Conservation (phyloP, 53 echinoderm and acorn worm genomes). For the Mesocentrotus franciscanus region DNA sequence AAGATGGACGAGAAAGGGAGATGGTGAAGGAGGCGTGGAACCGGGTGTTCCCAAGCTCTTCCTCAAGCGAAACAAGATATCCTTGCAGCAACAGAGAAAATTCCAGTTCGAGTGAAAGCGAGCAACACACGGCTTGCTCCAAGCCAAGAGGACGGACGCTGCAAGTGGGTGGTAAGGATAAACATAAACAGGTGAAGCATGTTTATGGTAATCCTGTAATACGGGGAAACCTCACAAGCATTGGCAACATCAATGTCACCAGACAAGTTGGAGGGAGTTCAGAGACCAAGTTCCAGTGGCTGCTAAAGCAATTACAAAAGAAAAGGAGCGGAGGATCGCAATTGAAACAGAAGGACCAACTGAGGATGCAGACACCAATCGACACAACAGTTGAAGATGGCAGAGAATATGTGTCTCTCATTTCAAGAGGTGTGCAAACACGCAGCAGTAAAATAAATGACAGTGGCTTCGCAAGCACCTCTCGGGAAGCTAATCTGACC, state of each 20-base stretch:
- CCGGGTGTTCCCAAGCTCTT: slow-evolving; percentile 30
- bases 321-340: slow-evolving; percentile 13
- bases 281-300: slow-evolving; percentile 44
- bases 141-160: neutral
- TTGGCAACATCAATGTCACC: slow-evolving; percentile 56
- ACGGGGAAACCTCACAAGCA: slow-evolving; percentile 48
- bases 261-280: slow-evolving; percentile 38
- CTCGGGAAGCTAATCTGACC: neutral
- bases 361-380: neutral
- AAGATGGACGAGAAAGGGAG: slow-evolving; percentile 39
- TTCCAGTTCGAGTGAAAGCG: slow-evolving; percentile 4
- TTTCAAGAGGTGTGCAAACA: slow-evolving; percentile 51
- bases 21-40: slow-evolving; percentile 56
- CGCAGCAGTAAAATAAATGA: neutral
- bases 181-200: slow-evolving; percentile 1
- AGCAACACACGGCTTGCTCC: neutral
- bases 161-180: neutral
- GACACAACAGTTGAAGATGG: slow-evolving; percentile 10
- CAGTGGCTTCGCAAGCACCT: neutral
- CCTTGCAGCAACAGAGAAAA: slow-evolving; percentile 6
- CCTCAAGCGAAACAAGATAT: neutral
- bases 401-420: slow-evolving; percentile 48
- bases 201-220: slow-evolving; percentile 53
- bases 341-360: neutral
- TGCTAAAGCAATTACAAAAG: slow-evolving; percentile 52